phyloP scores from a whole-genome alignment of 2,113 vertebrate genomes.

The Ophiodon elongatus region DNA sequence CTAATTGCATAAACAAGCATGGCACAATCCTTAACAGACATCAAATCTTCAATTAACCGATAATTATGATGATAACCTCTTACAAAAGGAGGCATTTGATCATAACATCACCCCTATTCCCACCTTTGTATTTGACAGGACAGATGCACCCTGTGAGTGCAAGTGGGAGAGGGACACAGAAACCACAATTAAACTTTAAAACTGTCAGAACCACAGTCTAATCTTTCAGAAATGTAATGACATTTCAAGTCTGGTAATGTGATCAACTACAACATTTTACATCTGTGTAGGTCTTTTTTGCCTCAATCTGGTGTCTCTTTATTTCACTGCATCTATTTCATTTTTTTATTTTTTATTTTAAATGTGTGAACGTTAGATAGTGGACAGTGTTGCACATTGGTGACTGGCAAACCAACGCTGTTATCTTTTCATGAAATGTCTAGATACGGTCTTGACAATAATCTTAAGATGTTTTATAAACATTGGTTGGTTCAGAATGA shows the following conservation, averaged over 20 bases:
- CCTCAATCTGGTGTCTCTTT: slow-evolving; percentile 37
- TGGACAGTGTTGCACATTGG: slow-evolving; percentile 66
- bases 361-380: slow-evolving; percentile 56
- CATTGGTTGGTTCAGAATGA: slow-evolving; percentile 69
- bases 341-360: slow-evolving; percentile 7
- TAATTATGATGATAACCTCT: not conserved
- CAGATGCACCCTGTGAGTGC: slow-evolving; percentile 1
- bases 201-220: slow-evolving; percentile 17
- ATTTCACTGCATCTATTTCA: slow-evolving; percentile 38
- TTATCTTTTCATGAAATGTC: slow-evolving; percentile 66
- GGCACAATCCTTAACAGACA: slow-evolving; percentile 21
- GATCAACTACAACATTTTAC: slow-evolving; percentile 14
- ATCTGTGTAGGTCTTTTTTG: slow-evolving; percentile 30
- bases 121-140: slow-evolving; percentile 9
- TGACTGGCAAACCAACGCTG: slow-evolving; percentile 70
- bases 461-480: slow-evolving; percentile 65
- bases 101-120: not conserved
- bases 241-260: slow-evolving; percentile 26
- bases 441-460: slow-evolving; percentile 60
- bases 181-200: slow-evolving; percentile 37
- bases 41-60: not conserved
- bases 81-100: not conserved
- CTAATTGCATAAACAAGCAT: slow-evolving; percentile 23
- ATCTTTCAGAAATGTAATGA: not conserved
- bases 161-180: not conserved